Conservation (phyloP, 2,113 vertebrate genomes). For the Eubucco bourcierii region DNA sequence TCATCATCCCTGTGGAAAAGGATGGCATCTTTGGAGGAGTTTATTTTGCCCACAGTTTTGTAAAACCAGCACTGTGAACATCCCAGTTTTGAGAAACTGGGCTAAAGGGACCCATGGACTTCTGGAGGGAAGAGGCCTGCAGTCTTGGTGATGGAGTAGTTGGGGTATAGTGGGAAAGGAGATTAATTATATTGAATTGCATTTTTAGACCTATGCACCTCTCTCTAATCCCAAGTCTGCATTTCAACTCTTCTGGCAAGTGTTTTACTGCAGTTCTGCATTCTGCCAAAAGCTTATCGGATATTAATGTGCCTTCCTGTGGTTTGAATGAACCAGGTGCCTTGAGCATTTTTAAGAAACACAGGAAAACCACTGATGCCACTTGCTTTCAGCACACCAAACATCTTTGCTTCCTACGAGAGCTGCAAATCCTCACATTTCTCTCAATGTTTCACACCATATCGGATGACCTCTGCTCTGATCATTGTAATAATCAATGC, state of each 20-base stretch:
- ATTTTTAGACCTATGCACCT: not conserved
- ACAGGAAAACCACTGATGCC: slow-evolving; percentile 49
- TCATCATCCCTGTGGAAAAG: not conserved
- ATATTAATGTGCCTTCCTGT: slow-evolving; percentile 48
- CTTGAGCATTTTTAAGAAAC: slow-evolving; percentile 39
- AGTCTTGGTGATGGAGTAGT: not conserved
- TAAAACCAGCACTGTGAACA: not conserved
- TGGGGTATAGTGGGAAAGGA: not conserved
- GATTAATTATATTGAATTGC: not conserved
- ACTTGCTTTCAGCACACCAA: slow-evolving; percentile 16
- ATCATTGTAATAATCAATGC: slow-evolving; percentile 50
- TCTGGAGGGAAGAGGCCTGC: not conserved
- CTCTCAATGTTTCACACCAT: not conserved
- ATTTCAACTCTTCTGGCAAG: not conserved
- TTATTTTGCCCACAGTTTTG: not conserved
- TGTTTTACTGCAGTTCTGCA: not conserved
- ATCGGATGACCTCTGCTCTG: slow-evolving; percentile 48
- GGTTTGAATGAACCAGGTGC: slow-evolving; percentile 6
- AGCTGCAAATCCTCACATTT: slow-evolving; percentile 22
- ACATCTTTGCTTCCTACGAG: not conserved
- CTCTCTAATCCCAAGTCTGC: not conserved
- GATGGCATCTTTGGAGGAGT: not conserved
- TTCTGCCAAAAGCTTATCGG: slow-evolving; percentile 44
- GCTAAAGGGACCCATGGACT: not conserved
- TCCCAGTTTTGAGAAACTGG: not conserved